Evolutionary conservation across 2,888 invertebrate species (phyloP).

Genomic region (Belgica antarctica): DNA sequence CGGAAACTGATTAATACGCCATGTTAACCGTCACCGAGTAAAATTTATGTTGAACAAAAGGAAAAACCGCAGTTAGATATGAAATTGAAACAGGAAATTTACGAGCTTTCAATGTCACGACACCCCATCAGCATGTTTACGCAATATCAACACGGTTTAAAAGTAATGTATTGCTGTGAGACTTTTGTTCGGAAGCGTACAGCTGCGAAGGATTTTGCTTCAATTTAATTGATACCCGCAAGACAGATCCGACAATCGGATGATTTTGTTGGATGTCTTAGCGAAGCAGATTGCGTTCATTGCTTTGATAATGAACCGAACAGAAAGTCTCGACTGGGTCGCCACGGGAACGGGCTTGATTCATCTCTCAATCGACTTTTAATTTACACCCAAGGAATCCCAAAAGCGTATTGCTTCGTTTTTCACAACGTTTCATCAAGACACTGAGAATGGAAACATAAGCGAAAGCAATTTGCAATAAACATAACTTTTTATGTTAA

Average conservation of each 20-base stretch:
- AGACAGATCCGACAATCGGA: not conserved
- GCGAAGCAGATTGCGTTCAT: not conserved
- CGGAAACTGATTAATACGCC: not conserved
- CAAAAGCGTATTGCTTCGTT: not conserved
- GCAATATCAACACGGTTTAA: not conserved
- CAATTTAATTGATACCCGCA: no score
- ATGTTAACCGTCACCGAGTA: not conserved
- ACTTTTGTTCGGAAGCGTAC: not conserved
- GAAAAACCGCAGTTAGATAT: not conserved
- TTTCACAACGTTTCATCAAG: no score
- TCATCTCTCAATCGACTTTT: no score
- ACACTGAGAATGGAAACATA: no score
- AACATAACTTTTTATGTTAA: conserved; percentile 32
- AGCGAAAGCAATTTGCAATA: conserved; percentile 20
- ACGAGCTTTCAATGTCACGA: not conserved
- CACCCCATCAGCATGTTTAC: not conserved
- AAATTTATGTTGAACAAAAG: conserved; percentile 6
- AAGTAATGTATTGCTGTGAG: not conserved
- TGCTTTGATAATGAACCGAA: not conserved
- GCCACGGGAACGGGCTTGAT: not conserved
- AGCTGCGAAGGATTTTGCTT: not conserved
- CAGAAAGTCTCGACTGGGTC: not conserved
- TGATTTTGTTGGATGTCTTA: not conserved
- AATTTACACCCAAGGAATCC: not conserved
- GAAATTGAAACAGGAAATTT: conserved; percentile 14